Evolutionary conservation across 53 echinoderm and acorn worm species (phyloP).

Genomic region (Glandiceps talaboti): DNA sequence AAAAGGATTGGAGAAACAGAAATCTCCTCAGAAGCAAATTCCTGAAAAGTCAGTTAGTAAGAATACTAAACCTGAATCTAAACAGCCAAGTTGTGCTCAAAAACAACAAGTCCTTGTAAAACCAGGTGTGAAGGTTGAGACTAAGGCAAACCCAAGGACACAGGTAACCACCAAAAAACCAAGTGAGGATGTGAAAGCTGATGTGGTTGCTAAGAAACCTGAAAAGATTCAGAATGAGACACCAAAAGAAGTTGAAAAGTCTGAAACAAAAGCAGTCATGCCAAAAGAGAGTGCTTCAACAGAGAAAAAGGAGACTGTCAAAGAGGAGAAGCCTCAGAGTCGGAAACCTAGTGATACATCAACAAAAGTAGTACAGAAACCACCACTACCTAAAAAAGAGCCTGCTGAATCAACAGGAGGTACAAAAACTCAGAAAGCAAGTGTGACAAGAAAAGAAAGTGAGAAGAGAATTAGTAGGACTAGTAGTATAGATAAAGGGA

Average conservation of each 20-base stretch:
- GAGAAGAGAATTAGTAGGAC: neutral
- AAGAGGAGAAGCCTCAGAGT: neutral
- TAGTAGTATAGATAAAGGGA: neutral
- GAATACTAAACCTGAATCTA: neutral
- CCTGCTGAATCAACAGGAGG: neutral
- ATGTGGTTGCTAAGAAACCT: conserved; percentile 4
- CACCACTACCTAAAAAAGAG: conserved; percentile 24
- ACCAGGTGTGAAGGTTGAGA: neutral
- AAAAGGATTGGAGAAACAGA: neutral
- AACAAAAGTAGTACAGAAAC: conserved; percentile 18
- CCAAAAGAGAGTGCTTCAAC: conserved; percentile 5
- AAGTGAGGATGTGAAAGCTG: neutral
- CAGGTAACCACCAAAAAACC: conserved; percentile 30
- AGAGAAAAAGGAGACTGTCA: neutral
- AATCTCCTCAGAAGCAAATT: neutral
- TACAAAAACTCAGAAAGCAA: neutral
- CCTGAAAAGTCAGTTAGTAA: neutral
- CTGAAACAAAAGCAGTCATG: conserved; percentile 3
- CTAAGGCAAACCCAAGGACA: neutral
- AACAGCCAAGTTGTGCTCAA: neutral
- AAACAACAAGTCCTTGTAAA: neutral
- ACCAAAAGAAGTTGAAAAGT: conserved; percentile 15
- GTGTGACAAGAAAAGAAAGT: neutral
- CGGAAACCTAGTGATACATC: neutral
- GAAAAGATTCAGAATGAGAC: neutral